Conservation (phyloP, 2,113 vertebrate species). For the Dipodomys stephensi region DNA sequence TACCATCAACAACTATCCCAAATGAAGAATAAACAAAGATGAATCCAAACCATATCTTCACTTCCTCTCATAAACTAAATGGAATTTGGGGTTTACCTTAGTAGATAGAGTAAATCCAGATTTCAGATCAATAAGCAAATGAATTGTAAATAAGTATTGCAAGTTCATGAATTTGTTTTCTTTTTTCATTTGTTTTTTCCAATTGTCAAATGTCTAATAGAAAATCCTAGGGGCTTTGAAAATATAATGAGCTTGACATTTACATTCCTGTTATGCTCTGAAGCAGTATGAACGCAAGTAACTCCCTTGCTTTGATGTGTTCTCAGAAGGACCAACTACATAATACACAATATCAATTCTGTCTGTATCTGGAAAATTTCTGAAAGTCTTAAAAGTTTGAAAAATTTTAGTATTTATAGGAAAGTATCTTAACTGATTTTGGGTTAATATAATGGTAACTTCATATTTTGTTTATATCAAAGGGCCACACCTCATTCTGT, state of each 20-base stretch:
- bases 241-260: background rate
- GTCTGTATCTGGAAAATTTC: background rate
- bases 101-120: background rate
- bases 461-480: background rate
- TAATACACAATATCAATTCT: background rate
- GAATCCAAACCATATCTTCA: background rate
- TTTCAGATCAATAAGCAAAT: background rate
- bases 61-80: background rate
- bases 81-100: background rate
- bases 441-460: background rate
- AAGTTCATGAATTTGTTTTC: background rate
- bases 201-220: background rate
- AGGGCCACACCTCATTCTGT: background rate
- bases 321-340: background rate
- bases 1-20: background rate
- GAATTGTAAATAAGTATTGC: background rate
- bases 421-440: background rate
- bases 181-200: too few relatives aligned
- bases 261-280: background rate
- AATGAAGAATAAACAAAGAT: background rate
- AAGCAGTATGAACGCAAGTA: background rate
- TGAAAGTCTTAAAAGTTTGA: background rate
- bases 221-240: background rate
- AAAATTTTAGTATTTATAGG: background rate
- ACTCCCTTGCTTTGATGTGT: background rate